A percentile compares a stretch with the other conserved stretches of the same genome.
These are phyloP conservation scores for Prionailurus bengalensis DNA, from an alignment of 2,113 vertebrate genomes.

Conservation along the genomic window DNA sequence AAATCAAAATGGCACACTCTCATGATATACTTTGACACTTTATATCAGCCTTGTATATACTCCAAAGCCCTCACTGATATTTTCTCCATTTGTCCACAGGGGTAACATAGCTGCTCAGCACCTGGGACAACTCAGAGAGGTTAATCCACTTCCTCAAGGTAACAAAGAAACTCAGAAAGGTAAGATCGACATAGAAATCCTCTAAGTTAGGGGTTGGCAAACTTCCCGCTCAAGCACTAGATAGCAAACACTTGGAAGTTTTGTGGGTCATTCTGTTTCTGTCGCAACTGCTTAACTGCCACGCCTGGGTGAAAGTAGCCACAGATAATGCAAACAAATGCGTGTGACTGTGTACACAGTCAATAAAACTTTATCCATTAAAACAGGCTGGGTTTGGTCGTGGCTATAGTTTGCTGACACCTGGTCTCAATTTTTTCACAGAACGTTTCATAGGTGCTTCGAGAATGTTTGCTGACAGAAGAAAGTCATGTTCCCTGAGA, in stretches of 20 bases:
- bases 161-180: constrained; percentile 5
- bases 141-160: constrained; percentile 8
- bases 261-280: not conserved
- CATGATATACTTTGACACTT: not conserved
- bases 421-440: not conserved
- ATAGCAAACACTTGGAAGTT: not conserved
- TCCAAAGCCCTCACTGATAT: not conserved
- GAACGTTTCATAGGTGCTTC: not conserved
- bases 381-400: not conserved
- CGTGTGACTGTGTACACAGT: not conserved
- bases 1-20: not conserved
- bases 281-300: not conserved
- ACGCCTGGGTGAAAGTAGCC: not conserved
- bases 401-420: not conserved
- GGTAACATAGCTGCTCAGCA: not conserved
- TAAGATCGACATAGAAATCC: not conserved
- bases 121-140: not conserved
- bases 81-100: not conserved
- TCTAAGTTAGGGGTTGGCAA: not conserved
- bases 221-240: not conserved
- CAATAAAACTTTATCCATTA: constrained; percentile 56
- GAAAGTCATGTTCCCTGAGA: constrained; percentile 11
- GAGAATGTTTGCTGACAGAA: not conserved
- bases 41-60: not conserved
- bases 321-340: not conserved